phyloP scores from a whole-genome alignment of 2,888 invertebrate species.

The Notodonta dromedarius region DNA sequence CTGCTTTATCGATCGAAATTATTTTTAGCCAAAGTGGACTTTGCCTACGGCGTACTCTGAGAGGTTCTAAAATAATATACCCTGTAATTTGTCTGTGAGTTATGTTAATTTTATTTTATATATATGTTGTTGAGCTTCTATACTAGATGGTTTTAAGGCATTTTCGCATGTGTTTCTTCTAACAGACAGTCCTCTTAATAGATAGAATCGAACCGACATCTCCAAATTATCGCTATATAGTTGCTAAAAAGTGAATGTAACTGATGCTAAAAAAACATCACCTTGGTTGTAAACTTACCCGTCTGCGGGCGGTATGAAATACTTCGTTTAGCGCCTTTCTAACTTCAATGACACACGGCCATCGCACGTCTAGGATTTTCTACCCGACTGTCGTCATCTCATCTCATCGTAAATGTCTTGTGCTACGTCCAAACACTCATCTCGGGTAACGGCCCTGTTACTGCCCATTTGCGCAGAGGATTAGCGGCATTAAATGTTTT shows the following conservation, averaged over 20 bases:
- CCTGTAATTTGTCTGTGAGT: too few species aligned
- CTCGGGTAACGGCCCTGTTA: conserved; percentile 15
- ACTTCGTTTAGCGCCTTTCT: conserved; percentile 39
- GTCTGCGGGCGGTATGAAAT: conserved; percentile 33
- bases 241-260: conserved; percentile 8
- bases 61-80: too few species aligned
- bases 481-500: conserved; percentile 9
- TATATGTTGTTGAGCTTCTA: too few species aligned
- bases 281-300: conserved; percentile 33
- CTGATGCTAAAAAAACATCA: conserved; percentile 19
- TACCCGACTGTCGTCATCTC: conserved; percentile 28
- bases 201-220: too few species aligned
- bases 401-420: conserved; percentile 12
- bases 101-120: too few species aligned
- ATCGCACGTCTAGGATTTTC: conserved; percentile 31
- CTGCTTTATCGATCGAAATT: background rate
- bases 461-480: conserved; percentile 19
- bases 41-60: background rate
- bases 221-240: background rate
- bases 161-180: too few species aligned
- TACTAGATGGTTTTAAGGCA: too few species aligned
- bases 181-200: too few species aligned
- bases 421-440: conserved; percentile 21
- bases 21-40: background rate
- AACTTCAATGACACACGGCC: conserved; percentile 47